phyloP scores from a whole-genome alignment of 2,888 invertebrate genomes.

The Melieria picta region DNA sequence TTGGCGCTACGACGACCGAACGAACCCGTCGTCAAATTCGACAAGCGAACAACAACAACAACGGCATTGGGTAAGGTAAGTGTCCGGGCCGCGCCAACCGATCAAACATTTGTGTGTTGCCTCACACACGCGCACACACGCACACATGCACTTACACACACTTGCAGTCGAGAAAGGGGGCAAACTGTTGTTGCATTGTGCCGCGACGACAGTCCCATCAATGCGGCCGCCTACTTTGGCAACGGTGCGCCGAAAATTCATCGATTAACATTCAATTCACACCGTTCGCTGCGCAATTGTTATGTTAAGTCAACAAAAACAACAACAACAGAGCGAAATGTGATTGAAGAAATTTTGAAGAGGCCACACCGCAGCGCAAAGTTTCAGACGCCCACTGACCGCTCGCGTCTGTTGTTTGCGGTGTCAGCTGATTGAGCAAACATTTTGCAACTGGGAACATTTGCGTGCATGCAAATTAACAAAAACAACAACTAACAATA shows the following conservation, averaged over 20 bases:
- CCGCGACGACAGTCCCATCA: neutral
- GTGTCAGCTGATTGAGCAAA: too few species aligned
- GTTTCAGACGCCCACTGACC: too few species aligned
- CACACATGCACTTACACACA: too few species aligned
- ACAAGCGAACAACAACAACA: neutral
- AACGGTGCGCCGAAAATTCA: neutral
- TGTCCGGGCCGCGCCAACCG: neutral
- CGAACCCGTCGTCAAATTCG: neutral
- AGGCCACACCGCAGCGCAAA: too few species aligned
- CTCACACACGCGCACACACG: too few species aligned
- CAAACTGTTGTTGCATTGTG: neutral
- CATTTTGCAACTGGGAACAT: too few species aligned
- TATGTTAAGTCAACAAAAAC: neutral
- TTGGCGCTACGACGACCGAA: neutral
- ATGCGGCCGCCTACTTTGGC: neutral
- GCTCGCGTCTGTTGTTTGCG: too few species aligned
- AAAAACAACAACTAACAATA: neutral
- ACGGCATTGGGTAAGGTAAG: slow-evolving; percentile 27
- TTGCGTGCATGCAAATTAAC: neutral
- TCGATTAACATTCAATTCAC: slow-evolving; percentile 10
- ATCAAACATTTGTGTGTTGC: neutral
- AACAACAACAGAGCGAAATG: neutral
- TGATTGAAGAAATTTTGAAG: too few species aligned
- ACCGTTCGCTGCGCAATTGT: slow-evolving; percentile 1
- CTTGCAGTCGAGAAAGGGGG: too few species aligned